phyloP scores from a whole-genome alignment of 2,888 invertebrate genomes.

The Pseudoips prasinana region DNA sequence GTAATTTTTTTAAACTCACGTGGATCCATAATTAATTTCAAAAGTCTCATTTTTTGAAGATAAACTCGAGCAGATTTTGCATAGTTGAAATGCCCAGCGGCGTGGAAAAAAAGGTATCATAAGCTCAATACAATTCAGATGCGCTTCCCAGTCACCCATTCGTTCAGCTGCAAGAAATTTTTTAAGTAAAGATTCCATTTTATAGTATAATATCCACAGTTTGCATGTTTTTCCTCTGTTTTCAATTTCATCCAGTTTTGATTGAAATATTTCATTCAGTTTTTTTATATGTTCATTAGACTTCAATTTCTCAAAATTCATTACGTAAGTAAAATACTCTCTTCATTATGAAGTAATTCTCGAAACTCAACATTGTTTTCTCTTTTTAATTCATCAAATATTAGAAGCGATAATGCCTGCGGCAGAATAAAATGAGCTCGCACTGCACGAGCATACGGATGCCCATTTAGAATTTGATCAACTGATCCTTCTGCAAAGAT shows the following conservation, averaged over 20 bases:
- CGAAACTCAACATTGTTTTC: constrained; percentile 27
- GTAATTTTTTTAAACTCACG: background rate
- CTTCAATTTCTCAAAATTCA: no score
- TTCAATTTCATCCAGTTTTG: background rate
- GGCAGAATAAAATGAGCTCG: constrained; percentile 39
- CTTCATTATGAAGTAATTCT: constrained; percentile 34
- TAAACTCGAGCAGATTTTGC: constrained; percentile 29
- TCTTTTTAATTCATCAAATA: constrained; percentile 36
- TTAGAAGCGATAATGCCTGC: constrained; percentile 20
- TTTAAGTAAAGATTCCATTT: constrained; percentile 28
- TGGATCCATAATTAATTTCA: background rate
- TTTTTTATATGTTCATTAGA: no score
- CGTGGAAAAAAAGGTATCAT: constrained; percentile 46
- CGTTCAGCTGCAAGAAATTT: constrained; percentile 39
- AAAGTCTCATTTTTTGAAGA: background rate
- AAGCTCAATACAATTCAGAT: constrained; percentile 7
- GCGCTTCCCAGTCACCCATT: constrained; percentile 33
- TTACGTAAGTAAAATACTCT: no score
- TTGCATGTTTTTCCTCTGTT: background rate
- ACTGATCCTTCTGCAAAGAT: constrained; percentile 38
- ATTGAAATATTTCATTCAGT: no score
- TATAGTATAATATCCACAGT: constrained; percentile 25
- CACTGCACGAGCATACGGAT: constrained; percentile 41
- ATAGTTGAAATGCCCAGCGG: constrained; percentile 40
- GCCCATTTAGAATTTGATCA: constrained; percentile 43